Conservation (phyloP, 2,797 vertebrate species). For the Morelia viridis region DNA sequence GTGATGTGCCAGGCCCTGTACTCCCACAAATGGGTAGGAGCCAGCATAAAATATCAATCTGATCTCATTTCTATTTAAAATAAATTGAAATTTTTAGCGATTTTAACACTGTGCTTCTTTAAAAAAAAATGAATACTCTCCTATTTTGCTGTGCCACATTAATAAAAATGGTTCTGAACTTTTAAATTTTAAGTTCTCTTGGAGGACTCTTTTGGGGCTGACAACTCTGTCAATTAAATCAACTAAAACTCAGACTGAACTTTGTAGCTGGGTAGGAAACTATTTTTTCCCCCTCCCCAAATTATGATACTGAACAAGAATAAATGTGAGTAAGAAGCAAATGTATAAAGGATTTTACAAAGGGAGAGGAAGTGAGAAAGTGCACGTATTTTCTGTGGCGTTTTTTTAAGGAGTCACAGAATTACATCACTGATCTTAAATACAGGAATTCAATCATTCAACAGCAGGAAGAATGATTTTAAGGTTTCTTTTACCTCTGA, state of each 20-base stretch:
- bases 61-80: too few species aligned
- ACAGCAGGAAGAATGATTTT: background rate
- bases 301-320: background rate
- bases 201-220: background rate
- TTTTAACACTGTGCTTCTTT: background rate
- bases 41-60: too few species aligned
- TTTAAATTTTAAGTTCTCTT: background rate
- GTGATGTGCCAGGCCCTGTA: too few species aligned
- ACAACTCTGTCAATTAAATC: background rate
- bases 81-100: background rate
- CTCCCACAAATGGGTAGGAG: too few species aligned
- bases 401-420: background rate
- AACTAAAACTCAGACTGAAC: background rate
- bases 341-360: background rate
- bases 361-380: background rate
- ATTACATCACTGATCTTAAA: background rate
- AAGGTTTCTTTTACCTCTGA: constrained; percentile 82
- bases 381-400: background rate
- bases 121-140: background rate
- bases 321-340: background rate
- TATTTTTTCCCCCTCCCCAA: background rate
- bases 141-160: background rate
- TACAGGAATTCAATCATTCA: background rate
- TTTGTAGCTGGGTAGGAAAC: background rate
- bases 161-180: background rate